Percentiles rank a stretch among this genome's conserved stretches.
These are phyloP conservation scores for Grallaria varia DNA, from an alignment of 2,113 vertebrate species.

Conservation along the genomic window DNA sequence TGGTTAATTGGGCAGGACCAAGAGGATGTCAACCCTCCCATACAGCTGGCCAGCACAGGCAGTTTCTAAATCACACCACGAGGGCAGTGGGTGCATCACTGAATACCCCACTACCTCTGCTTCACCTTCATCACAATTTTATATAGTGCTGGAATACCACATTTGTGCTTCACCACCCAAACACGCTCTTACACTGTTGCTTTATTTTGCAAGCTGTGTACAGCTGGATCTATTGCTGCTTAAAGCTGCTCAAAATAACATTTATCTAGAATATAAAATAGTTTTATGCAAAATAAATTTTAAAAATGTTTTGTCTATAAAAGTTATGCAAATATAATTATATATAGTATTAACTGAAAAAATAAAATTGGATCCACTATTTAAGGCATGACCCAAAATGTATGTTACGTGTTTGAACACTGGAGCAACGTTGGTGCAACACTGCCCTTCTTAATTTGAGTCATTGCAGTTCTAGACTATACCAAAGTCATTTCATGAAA, in stretches of 20 bases:
- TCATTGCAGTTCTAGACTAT: neutral
- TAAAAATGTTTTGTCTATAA: neutral
- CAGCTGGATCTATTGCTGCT: neutral
- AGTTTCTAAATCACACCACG: neutral
- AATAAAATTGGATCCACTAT: neutral
- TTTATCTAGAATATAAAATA: neutral
- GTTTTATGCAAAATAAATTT: neutral
- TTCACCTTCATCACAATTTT: neutral
- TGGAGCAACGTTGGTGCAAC: neutral
- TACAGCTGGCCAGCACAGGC: neutral
- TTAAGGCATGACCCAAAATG: neutral
- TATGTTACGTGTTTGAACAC: neutral
- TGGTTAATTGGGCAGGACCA: constrained; percentile 9
- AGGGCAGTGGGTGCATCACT: neutral
- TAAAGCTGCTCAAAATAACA: neutral
- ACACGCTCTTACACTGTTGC: neutral
- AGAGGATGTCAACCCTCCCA: neutral
- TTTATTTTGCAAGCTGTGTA: neutral
- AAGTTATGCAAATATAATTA: neutral
- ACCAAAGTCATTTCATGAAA: constrained; percentile 21
- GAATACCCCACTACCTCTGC: neutral
- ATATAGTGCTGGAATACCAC: neutral
- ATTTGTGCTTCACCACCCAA: neutral
- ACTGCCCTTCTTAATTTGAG: neutral
- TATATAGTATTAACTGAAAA: neutral